Base-by-base conservation (phyloP, 2,797 vertebrate genomes). In the Falco novaeseelandiae region DNA sequence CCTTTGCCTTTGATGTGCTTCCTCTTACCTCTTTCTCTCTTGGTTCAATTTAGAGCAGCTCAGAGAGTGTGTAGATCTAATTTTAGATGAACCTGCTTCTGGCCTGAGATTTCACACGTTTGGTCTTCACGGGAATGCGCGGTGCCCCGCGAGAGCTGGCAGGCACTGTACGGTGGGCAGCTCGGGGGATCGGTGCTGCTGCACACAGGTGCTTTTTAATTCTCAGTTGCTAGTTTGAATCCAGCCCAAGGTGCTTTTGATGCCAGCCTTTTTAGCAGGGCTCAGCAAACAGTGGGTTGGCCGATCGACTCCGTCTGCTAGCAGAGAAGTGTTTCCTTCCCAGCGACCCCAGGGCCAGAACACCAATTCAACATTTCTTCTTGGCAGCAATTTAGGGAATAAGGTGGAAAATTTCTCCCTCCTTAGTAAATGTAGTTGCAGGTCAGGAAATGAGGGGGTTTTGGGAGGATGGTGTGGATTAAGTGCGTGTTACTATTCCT, bases 21-120 rank as follows among this genome's bases (percentile, higher is more conserved):
- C 51, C 22, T 87, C 81, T 95, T 69, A 61, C 40, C 80, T 66
- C 70, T 89, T 42, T 88, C 80, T 80, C 19, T 82, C 27, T 44
- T 30, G 30, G 25, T n/a, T 90, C 54, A 42, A 15, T 84, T 92
- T 89, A 46, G 80, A 92, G 83, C 36, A n/a, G n/a, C 77, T 94
- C 77, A 62, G 92, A 58, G 72, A 65, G 88, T n/a, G 62, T 29
- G 48, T 69, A 88, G 80, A 76, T 94, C 77, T 92, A 74, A 94
- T 90, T 96, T 93, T 66, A 93, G 86, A 77, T 87, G 67, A 76
- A 92, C 38, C 52, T 2, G 1, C 49, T 92, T 72, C 83, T 72
- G 59, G 77, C 51, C 66, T 63, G 55, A 81, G 66, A 40, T 72
- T 63, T 90, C 74, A 16, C 27, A 18, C 7, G 2, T 44, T 76